Percentiles rank a stretch among this genome's conserved stretches.
Conservation (phyloP, 2,113 vertebrate species). For the Phodopus roborovskii region DNA sequence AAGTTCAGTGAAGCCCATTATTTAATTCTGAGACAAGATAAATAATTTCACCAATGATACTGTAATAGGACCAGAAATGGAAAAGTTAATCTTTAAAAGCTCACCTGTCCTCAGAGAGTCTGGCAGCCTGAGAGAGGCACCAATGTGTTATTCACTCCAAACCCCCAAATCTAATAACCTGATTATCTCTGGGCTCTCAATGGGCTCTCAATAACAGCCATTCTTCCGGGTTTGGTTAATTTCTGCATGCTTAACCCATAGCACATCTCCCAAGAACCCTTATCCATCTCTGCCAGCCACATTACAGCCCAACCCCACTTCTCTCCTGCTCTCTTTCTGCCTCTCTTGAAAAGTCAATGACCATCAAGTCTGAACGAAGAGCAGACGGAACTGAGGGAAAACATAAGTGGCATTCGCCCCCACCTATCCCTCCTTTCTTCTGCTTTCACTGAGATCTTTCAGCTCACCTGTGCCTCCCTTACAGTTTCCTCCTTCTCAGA, state of each 20-base stretch:
- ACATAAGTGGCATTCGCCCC: background rate
- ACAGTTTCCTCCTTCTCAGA: background rate
- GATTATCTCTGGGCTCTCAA: background rate
- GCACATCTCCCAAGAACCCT: background rate
- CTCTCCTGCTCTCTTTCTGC: background rate
- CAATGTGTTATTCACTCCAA: constrained; percentile 17
- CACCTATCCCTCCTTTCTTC: background rate
- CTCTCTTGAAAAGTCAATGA: background rate
- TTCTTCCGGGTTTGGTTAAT: background rate
- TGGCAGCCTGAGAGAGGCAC: constrained; percentile 28
- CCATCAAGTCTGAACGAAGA: background rate
- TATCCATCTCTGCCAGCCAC: background rate
- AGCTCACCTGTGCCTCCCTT: background rate
- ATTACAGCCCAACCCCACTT: background rate
- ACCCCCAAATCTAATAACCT: background rate
- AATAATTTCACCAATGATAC: constrained; percentile 9
- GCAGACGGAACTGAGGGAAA: background rate
- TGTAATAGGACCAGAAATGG: constrained; percentile 53
- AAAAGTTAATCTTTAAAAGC: constrained; percentile 36
- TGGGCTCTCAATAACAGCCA: background rate
- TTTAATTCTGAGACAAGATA: constrained; percentile 40
- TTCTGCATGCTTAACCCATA: background rate
- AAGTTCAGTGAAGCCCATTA: background rate
- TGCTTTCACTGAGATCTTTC: background rate
- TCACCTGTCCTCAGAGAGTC: background rate